Base-by-base conservation (phyloP, 2,888 invertebrate species). In the Ariolimax columbianus region DNA sequence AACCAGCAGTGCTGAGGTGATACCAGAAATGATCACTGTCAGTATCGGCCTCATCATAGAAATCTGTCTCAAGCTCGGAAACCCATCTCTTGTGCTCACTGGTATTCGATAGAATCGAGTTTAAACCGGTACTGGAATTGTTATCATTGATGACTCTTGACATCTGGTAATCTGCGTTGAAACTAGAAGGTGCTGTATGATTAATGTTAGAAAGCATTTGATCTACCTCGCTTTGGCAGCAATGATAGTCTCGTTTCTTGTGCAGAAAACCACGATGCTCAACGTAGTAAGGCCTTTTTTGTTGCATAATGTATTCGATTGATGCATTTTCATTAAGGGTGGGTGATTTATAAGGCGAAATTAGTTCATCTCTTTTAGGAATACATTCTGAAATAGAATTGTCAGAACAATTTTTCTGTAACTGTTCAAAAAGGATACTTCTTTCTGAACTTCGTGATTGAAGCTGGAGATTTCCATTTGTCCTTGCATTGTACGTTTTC, bases 231-330 rank as follows among this genome's bases (percentile, higher is more conserved):
- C n/a, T 19, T 43, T 40, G 0, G 4, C 70, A 51, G 51, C 80
- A 81, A 63, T 81, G 68, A 70, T 78, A 3, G 55, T n/a, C n/a
- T 36, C 63, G 0, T 33, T 36, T 63, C 33, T 63, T 78, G 14
- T 78, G 78, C 26, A 40, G 36, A 40, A 78, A 78, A n/a, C 78
- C 63, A 63, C 81, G 73, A 19, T 82, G 72, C 55, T 82, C 81
- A 11, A 70, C 81, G 55, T 82, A 82, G 55, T 36, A 82, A 17
- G 51, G 72, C 38, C 72, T 70, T n/a, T 33, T 33, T 11, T 82
- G 51, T 51, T 82, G 81, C 81, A 82, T 72, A 3, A 72, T 68
- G 30, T 40, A 43, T 33, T 81, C 80, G n/a, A 81, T 70, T 47
- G 80, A 81, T 9, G 80, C 63, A 9, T 77, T 51, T 19, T 55